A percentile compares a stretch with the other conserved stretches of the same genome.
Evolutionary conservation across 1,140 invertebrate genomes (phyloP).

Genomic region (Steinernema feltiae): DNA sequence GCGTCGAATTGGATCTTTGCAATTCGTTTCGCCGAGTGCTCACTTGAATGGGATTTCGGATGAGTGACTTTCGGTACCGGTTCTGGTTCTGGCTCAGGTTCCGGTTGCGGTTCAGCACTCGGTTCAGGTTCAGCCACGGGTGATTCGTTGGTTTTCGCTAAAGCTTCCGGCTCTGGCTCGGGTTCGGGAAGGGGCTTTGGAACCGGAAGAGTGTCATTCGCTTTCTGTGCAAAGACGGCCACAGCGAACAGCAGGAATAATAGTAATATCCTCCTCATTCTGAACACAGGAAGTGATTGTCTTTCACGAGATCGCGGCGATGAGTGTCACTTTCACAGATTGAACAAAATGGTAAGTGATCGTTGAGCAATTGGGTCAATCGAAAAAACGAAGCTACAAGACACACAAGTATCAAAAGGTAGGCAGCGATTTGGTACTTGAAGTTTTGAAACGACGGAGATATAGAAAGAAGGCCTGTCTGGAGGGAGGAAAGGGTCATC

Average conservation of each 20-base stretch:
- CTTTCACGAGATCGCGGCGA: background rate
- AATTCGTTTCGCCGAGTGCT: background rate
- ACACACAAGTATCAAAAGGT: background rate
- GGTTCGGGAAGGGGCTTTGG: constrained; percentile 33
- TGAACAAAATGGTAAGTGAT: background rate
- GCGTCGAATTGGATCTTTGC: background rate
- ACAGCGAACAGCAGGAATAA: background rate
- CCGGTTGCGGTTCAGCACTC: constrained; percentile 22
- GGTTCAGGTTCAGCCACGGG: constrained; percentile 28
- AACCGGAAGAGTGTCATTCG: background rate
- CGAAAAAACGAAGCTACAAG: background rate
- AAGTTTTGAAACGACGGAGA: background rate
- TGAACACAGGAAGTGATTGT: background rate
- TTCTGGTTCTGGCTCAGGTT: constrained; percentile 29
- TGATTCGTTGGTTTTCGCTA: background rate
- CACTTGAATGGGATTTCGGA: background rate
- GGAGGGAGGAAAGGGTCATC: background rate
- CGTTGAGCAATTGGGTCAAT: background rate
- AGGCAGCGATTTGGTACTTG: background rate
- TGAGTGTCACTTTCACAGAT: background rate
- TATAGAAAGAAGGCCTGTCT: background rate
- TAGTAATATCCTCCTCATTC: background rate
- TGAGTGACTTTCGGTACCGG: constrained; percentile 10
- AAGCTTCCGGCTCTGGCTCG: constrained; percentile 12
- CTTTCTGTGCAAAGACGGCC: background rate